Evolutionary conservation across 1,140 invertebrate genomes (phyloP), one percentile per base, ranked within the genome.

Genomic region (Charaxes varanes): DNA sequence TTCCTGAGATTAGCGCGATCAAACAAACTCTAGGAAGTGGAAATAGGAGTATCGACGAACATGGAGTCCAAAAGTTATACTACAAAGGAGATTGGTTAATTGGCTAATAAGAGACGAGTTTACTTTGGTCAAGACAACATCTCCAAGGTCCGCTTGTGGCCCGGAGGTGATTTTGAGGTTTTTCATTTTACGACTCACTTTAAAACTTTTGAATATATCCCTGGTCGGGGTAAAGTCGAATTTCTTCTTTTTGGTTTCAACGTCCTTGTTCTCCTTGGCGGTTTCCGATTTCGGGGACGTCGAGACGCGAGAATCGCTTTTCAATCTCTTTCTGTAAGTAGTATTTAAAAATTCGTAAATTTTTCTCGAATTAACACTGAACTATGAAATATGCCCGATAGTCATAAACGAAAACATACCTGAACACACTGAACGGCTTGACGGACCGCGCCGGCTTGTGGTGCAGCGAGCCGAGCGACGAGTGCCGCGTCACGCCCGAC

Each of bases 141-240:
- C n/a, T n/a, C n/a, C n/a, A n/a, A n/a, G n/a, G n/a, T n/a, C n/a
- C n/a, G n/a, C n/a, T n/a, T n/a, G n/a, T n/a, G n/a, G n/a, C n/a
- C 13, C 38, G 2, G 58, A 52, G 13, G 37, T 32, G 2, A 51
- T 48, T 33, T 77, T 76, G 0, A 71, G 43, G 26, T 59, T 66
- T 26, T 78, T 78, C 67, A 76, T 69, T 41, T 76, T 76, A 13
- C 69, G 51, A 13, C 65, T 66, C n/a, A 82, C 74, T 27, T 67
- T 66, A 59, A 82, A 82, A 41, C 67, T 82, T 36, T 72, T 76
- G 62, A 82, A 79, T 37, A 82, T 82, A 35, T 82, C 72, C 5
- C 71, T 36, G 0, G 72, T 69, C n/a, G 78, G 78, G n/a, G 77
- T 67, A 59, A 79, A 79, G 44, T 76, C 73, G 55, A 31, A 73